phyloP scores from a whole-genome alignment of 92 coral and sea anemone genomes.

The Zoanthus gigantus region DNA sequence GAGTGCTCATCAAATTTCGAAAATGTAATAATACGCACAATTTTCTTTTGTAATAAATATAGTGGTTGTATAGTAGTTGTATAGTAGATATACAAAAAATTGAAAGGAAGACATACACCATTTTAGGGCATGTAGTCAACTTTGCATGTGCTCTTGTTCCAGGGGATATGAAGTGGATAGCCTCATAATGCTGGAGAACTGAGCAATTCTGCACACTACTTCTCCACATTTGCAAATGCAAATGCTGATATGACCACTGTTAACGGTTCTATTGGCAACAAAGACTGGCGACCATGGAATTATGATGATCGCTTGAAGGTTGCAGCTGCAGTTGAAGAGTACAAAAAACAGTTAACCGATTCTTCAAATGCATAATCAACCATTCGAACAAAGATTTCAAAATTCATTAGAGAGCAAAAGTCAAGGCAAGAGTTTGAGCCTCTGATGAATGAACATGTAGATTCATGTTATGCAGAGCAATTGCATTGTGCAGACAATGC shows the following conservation, averaged over 20 bases:
- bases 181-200: slow-evolving; percentile 63
- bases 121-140: slow-evolving; percentile 34
- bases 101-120: slow-evolving; percentile 37
- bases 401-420: slow-evolving; percentile 49
- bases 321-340: slow-evolving; percentile 54
- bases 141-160: slow-evolving; percentile 34
- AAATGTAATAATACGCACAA: too few species aligned
- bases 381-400: slow-evolving; percentile 41
- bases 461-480: slow-evolving; percentile 57
- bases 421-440: slow-evolving; percentile 55
- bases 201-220: slow-evolving; percentile 62
- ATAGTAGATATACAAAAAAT: slow-evolving; percentile 33
- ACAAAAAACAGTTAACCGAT: slow-evolving; percentile 54
- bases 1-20: too few species aligned
- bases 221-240: slow-evolving; percentile 65
- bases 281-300: slow-evolving; percentile 66
- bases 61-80: too few species aligned
- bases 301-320: slow-evolving; percentile 60
- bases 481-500: slow-evolving; percentile 57
- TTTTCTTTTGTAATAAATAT: too few species aligned
- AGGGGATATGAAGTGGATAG: slow-evolving; percentile 66
- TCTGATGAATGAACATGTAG: slow-evolving; percentile 47
- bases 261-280: slow-evolving; percentile 58
- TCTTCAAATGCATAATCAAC: slow-evolving; percentile 39
- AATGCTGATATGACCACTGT: slow-evolving; percentile 47